Evolutionary conservation across 2,888 invertebrate species (phyloP), one percentile per base, ranked within the genome.

Genomic region (Euplagia quadripunctaria): DNA sequence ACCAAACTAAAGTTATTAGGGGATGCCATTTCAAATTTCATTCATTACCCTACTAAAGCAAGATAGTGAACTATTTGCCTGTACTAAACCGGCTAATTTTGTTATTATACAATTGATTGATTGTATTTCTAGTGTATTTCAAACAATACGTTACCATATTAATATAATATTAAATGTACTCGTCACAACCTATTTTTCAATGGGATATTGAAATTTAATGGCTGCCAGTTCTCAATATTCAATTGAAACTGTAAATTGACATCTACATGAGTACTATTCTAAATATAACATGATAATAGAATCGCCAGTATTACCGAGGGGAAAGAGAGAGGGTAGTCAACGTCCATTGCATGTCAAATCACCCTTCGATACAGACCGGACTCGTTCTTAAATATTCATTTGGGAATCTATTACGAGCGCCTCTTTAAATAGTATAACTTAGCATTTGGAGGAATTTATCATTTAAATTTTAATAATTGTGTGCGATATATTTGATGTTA

Each of bases 311-410:
- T 73, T 75, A 42, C 46, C 46, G 73, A 77, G 77, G 78, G 73
- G 66, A 58, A 51, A 70, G 51, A 51, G 72, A 69, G 64, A 52
- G 74, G 80, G 82, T 79, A 82, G 79, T 67, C 68, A 73, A 79
- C 79, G 85, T 82, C 85, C 83, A 84, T 86, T 84, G 85, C 80
- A 85, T 82, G 86, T 89, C 89, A 87, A 84, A 83, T 86, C 87
- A 82, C 77, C 82, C 85, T 76, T 65, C 64, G 46, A 72, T 72
- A 42, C 73, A 17, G 76, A 67, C 71, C 58, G 52, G 66, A 75
- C 72, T 42, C 72, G 61, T 69, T 67, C 68, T 66, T 31, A 79
- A 82, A 75, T 69, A 75, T 75, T n/a, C 67, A 75, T 70, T 73
- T 65, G 65, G 66, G 73, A 81, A 80, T 78, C 74, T 43, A 75